Base-by-base conservation (phyloP, 2,888 invertebrate genomes). In the Tipula unca region DNA sequence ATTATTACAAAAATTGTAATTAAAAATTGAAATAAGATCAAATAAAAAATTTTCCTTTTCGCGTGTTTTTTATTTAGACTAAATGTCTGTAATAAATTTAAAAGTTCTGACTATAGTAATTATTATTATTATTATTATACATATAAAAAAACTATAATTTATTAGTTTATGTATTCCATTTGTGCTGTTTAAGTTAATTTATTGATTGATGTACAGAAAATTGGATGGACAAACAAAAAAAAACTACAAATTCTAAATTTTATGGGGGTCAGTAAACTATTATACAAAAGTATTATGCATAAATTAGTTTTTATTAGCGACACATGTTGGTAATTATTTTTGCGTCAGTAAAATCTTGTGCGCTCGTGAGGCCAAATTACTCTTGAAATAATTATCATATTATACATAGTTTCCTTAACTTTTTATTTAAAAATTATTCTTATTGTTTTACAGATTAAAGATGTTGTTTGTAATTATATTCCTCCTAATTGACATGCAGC, bases 1-100 rank as follows among this genome's bases (percentile, higher is more conserved):
- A 69, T 25, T 69, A 69, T 69, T 69, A 25, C 13, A 69, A 25
- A 69, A 69, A 69, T 69, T 69, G 25, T 69, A 25, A 69, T 25
- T 69, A 25, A 54, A 54, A 54, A 6, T 17, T 54, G 48, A 54
- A 69, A 25, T 69, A 25, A 69, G 69, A 69, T 25, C 25, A 69
- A 69, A 69, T 10, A 69, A 17, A 48, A 48, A 69, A 69, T 69
- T 25, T 54, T 54, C 17, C 6, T 54, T 54, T 54, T 54, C 17
- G 17, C 17, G 17, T 54, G 8, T 17, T 6, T 54, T 17, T 54
- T 39, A 35, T 39, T 1, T 1, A 17, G 3, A 69, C 8, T 69
- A 69, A 69, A 25, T 69, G 48, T n/a, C 48, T 54, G 69, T 69
- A 69, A 69, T 69, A 69, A 69, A 69, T 69, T 69, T n/a, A 69